Evolutionary conservation across 1,140 invertebrate genomes (phyloP).

Genomic region (Leptoteleia sp.): DNA sequence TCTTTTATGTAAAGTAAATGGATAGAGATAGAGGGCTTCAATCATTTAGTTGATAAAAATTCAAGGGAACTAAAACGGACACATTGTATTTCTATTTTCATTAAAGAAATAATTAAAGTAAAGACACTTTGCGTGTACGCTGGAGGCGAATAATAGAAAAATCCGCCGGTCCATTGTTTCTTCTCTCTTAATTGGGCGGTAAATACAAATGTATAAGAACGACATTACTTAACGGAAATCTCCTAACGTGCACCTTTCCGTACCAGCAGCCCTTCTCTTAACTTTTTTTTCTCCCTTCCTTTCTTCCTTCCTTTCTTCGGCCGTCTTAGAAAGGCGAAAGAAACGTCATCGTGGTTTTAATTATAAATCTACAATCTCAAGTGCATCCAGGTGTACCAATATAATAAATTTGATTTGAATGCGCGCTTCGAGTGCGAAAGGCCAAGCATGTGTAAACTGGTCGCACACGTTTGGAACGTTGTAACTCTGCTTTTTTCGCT

Average conservation of each 20-base stretch:
- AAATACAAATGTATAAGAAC: constrained; percentile 59
- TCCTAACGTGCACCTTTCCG: constrained; percentile 66
- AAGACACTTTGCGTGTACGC: too few species aligned
- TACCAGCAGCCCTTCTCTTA: constrained; percentile 47
- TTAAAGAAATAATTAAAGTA: too few species aligned
- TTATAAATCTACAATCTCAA: constrained; percentile 76
- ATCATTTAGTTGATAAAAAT: too few species aligned
- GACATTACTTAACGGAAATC: constrained; percentile 74
- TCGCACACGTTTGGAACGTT: neutral
- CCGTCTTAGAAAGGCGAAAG: constrained; percentile 54
- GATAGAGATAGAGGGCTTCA: too few species aligned
- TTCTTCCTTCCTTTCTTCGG: constrained; percentile 25
- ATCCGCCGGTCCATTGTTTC: too few species aligned
- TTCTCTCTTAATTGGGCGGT: constrained; percentile 13
- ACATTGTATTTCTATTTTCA: too few species aligned
- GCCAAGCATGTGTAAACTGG: constrained; percentile 9
- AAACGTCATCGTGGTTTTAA: constrained; percentile 70
- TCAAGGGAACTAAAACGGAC: too few species aligned
- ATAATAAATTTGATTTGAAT: constrained; percentile 69
- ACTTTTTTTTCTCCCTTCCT: constrained; percentile 33
- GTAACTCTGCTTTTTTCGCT: neutral
- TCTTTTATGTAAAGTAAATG: too few species aligned
- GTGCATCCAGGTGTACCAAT: constrained; percentile 75
- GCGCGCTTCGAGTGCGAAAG: constrained; percentile 16
- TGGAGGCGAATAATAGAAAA: too few species aligned